Evolutionary conservation across 2,113 vertebrate species (phyloP).

Genomic region (Ophthalmolycus amberensis): DNA sequence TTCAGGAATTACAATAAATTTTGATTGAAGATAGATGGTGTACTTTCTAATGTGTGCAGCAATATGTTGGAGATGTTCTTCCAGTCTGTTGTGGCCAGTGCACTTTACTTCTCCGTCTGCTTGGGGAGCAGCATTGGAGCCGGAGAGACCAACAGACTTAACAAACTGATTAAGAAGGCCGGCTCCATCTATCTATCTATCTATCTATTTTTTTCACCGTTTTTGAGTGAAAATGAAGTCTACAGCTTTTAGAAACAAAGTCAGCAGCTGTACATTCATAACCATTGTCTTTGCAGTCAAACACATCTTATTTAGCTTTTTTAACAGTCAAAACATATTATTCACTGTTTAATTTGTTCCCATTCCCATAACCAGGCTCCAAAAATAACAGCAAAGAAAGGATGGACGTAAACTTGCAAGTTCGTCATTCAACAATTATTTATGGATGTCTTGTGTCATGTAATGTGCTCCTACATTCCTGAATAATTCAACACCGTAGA

Average conservation of each 20-base stretch:
- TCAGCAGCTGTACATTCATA: neutral
- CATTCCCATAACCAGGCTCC: neutral
- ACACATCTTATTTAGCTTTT: neutral
- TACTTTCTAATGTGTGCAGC: no score
- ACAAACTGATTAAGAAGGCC: no score
- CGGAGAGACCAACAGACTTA: no score
- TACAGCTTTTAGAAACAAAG: neutral
- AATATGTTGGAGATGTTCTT: no score
- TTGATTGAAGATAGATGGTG: no score
- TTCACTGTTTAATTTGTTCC: neutral
- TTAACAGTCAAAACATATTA: neutral
- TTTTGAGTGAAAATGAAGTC: neutral
- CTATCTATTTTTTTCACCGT: neutral
- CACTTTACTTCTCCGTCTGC: no score
- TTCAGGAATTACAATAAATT: no score
- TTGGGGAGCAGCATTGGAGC: no score
- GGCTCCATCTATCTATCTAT: no score
- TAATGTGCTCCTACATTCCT: constrained; percentile 8
- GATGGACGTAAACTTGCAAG: neutral
- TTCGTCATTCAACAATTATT: constrained; percentile 20
- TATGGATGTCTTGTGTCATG: neutral
- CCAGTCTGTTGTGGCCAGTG: neutral
- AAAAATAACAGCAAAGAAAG: constrained; percentile 1
- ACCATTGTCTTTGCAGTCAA: no score
- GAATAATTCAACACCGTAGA: constrained; percentile 39